These are phyloP conservation scores for Aphodius granarius DNA, from an alignment of 2,888 invertebrate species.

Conservation along the genomic window DNA sequence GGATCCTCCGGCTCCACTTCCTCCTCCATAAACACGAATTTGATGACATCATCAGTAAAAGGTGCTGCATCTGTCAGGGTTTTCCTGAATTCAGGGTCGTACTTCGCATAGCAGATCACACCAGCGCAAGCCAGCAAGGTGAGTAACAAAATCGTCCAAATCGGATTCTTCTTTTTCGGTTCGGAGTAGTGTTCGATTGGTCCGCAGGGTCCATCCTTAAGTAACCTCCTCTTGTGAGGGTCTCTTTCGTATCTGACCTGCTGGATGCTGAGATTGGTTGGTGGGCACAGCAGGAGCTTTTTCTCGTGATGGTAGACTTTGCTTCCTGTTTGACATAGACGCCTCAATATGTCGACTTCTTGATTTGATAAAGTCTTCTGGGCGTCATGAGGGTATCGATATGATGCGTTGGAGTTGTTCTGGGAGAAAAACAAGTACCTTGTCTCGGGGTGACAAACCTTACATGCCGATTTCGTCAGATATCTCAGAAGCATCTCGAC, in stretches of 20 bases:
- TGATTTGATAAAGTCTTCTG: background rate
- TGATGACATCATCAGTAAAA: conserved; percentile 64
- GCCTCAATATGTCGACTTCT: background rate
- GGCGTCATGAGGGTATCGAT: background rate
- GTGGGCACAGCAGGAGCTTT: background rate
- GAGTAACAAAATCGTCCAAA: background rate
- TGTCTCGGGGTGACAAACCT: background rate
- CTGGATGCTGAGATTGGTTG: background rate
- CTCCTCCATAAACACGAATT: conserved; percentile 67
- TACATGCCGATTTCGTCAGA: background rate
- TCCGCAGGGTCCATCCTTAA: background rate
- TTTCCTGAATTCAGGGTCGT: conserved; percentile 67
- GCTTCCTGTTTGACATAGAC: background rate
- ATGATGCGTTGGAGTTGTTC: background rate
- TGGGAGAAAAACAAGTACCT: background rate
- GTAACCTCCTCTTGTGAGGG: background rate
- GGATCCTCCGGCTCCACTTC: conserved; percentile 22
- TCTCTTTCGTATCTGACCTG: background rate
- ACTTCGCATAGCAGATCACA: conserved; percentile 59
- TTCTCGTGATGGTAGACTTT: background rate
- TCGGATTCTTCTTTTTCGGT: background rate
- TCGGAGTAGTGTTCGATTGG: background rate
- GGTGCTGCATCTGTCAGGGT: conserved; percentile 68
- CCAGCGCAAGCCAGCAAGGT: background rate
- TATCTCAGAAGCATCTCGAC: background rate